Conservation (phyloP, 1,140 invertebrate genomes). For the Lamellibrachia luymesi region DNA sequence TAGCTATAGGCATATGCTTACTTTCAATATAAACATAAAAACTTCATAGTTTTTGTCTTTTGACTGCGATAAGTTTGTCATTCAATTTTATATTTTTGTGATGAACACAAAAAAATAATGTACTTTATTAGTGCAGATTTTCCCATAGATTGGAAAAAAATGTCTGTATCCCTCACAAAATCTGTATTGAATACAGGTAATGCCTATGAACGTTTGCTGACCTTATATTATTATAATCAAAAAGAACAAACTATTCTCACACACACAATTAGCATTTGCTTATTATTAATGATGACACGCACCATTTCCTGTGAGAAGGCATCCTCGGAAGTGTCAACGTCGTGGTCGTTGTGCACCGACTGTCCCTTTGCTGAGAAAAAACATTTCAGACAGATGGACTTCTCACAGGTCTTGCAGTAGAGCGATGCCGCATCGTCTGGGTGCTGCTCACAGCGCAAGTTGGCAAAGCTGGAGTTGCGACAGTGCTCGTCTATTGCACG, state of each 20-base stretch:
- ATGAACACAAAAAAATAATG: no score
- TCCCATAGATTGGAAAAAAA: no score
- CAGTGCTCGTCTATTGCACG: conserved; percentile 21
- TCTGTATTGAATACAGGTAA: no score
- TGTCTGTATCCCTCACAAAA: no score
- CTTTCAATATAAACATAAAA: no score
- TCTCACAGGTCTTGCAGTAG: conserved; percentile 26
- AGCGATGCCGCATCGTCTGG: conserved; percentile 18
- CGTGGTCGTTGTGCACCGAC: conserved; percentile 15
- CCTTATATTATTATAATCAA: no score
- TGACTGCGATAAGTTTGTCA: no score
- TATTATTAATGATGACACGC: neutral
- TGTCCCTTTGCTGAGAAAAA: conserved; percentile 20
- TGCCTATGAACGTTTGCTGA: no score
- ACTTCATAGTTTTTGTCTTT: no score
- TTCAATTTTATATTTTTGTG: no score
- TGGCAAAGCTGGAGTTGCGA: neutral
- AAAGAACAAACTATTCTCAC: neutral
- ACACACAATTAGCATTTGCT: neutral
- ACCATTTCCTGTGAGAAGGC: conserved; percentile 23
- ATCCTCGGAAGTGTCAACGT: conserved; percentile 25
- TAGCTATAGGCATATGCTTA: neutral
- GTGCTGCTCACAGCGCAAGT: conserved; percentile 13
- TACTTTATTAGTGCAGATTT: no score
- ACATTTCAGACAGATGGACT: conserved; percentile 25